These are phyloP conservation scores for Megalopta genalis DNA, from an alignment of 1,140 invertebrate species.

Conservation along the genomic window DNA sequence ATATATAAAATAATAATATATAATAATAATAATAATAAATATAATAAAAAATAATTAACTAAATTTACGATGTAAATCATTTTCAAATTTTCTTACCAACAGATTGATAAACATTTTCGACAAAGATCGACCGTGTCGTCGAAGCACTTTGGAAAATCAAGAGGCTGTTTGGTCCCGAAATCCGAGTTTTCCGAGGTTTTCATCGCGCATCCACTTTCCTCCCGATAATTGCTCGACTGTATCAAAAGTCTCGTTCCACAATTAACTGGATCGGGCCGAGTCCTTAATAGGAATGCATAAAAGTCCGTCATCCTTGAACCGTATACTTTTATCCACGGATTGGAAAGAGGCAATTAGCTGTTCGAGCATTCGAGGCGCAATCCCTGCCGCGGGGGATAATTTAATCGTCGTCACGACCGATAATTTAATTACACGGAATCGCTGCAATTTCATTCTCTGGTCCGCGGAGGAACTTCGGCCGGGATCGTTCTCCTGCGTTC, in stretches of 20 bases:
- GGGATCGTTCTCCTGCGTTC: background rate
- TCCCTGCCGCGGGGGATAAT: slow-evolving; percentile 8
- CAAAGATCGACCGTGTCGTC: no score
- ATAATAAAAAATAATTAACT: no score
- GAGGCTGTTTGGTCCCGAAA: no score
- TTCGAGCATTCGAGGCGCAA: slow-evolving; percentile 6
- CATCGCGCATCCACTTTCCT: no score
- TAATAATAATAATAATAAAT: no score
- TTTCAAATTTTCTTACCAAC: no score
- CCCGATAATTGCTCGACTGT: background rate
- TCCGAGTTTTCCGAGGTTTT: no score
- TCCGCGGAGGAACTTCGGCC: background rate
- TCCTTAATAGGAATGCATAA: background rate
- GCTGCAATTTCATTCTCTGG: background rate
- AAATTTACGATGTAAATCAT: no score
- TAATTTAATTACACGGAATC: slow-evolving; percentile 44
- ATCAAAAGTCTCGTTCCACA: background rate
- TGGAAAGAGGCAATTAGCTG: background rate
- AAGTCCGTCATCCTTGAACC: background rate
- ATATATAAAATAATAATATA: no score
- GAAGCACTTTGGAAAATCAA: no score
- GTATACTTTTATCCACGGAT: slow-evolving; percentile 4
- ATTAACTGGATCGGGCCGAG: background rate
- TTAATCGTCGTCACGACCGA: slow-evolving; percentile 8
- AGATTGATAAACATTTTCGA: no score